These are phyloP conservation scores for Drosophila kurseongensis DNA, from an alignment of 1,140 invertebrate genomes.

Conservation along the genomic window DNA sequence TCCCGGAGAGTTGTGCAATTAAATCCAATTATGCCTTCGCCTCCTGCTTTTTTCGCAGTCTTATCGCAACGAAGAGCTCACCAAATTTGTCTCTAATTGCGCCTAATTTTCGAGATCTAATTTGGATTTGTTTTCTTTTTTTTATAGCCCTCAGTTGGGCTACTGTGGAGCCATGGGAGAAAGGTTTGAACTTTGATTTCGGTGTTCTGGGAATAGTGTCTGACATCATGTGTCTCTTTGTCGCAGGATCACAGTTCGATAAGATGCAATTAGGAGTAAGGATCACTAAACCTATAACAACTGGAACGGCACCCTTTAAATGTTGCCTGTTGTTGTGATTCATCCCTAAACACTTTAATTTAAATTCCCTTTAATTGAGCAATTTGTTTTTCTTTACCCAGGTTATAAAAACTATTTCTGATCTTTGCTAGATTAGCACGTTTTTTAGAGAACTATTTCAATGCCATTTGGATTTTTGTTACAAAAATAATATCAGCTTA, in stretches of 20 bases:
- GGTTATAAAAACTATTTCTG: not conserved
- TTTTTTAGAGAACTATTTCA: not conserved
- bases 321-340: not conserved
- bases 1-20: constrained; percentile 40
- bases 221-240: constrained; percentile 19
- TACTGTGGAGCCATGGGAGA: constrained; percentile 25
- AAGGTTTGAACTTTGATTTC: constrained; percentile 1
- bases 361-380: constrained; percentile 12
- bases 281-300: not conserved
- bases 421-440: not conserved
- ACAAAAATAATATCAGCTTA: too few relatives aligned
- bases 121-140: constrained; percentile 27
- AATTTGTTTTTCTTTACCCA: constrained; percentile 13
- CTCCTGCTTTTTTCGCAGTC: constrained; percentile 28
- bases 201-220: constrained; percentile 12
- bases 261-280: constrained; percentile 8
- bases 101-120: constrained; percentile 62
- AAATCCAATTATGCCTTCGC: constrained; percentile 52
- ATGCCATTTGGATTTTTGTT: too few relatives aligned
- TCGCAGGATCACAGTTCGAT: constrained; percentile 1
- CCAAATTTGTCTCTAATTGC: constrained; percentile 63
- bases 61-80: constrained; percentile 29
- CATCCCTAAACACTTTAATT: constrained; percentile 8
- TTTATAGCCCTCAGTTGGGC: constrained; percentile 35
- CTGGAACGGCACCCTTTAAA: constrained; percentile 11